Evolutionary conservation across 2,888 invertebrate species (phyloP).

Genomic region (Balanococcus diminutus): DNA sequence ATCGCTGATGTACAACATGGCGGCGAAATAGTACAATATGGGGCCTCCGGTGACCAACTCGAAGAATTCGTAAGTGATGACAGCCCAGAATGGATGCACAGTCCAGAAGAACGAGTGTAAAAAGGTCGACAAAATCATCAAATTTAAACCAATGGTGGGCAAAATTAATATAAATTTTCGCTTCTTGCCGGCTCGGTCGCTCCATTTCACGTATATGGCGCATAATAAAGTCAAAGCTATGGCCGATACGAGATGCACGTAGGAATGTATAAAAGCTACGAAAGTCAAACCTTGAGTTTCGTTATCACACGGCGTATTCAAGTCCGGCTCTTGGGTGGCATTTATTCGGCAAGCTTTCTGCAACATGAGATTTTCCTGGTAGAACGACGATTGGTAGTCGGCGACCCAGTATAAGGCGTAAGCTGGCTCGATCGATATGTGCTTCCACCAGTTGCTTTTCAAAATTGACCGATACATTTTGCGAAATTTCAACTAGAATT

Average conservation of each 20-base stretch:
- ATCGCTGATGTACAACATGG: constrained; percentile 26
- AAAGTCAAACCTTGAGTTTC: constrained; percentile 8
- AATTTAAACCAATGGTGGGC: constrained; percentile 57
- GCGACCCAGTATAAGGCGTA: neutral
- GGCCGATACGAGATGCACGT: neutral
- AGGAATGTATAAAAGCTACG: neutral
- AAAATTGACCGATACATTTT: too few relatives aligned
- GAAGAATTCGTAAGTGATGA: neutral
- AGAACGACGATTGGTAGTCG: neutral
- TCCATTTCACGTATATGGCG: constrained; percentile 3
- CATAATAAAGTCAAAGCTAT: neutral
- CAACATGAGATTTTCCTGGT: constrained; percentile 7
- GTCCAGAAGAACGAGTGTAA: constrained; percentile 58
- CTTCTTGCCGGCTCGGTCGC: constrained; percentile 47
- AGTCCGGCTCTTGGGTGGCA: constrained; percentile 3
- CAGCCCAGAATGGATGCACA: constrained; percentile 56
- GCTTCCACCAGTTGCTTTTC: neutral
- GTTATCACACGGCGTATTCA: constrained; percentile 40
- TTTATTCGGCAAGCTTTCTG: constrained; percentile 39
- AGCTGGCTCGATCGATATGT: neutral
- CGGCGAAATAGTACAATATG: constrained; percentile 8
- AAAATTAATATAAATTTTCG: constrained; percentile 56
- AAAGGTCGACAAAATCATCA: constrained; percentile 56
- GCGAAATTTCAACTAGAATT: too few relatives aligned
- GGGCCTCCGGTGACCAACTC: neutral